A percentile compares a stretch with the other conserved stretches of the same genome.
phyloP scores from a whole-genome alignment of 2,888 invertebrate genomes.

The Leptura quadrifasciata region DNA sequence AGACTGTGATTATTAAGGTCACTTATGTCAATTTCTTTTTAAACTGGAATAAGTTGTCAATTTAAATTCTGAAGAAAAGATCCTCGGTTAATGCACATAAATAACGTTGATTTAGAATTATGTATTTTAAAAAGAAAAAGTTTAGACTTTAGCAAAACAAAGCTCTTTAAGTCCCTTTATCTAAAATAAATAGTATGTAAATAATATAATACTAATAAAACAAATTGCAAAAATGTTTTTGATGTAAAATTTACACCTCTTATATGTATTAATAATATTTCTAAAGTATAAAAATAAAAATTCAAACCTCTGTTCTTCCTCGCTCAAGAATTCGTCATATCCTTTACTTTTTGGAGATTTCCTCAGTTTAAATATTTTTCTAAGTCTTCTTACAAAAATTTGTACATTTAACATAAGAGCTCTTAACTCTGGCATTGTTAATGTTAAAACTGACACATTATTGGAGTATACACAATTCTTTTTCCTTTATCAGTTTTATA shows the following conservation, averaged over 20 bases:
- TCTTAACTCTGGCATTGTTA: slow-evolving; percentile 61
- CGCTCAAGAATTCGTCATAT: slow-evolving; percentile 80
- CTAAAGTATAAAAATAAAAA: slow-evolving; percentile 10
- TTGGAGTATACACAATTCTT: neutral
- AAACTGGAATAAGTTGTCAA: no score
- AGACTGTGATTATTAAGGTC: no score
- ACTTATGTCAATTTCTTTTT: no score
- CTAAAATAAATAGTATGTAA: neutral
- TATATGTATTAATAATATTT: neutral
- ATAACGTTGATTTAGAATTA: no score
- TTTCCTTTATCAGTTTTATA: slow-evolving; percentile 21
- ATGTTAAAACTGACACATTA: slow-evolving; percentile 48
- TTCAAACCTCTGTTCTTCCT: slow-evolving; percentile 82
- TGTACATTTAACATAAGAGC: slow-evolving; percentile 46
- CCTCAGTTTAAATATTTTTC: slow-evolving; percentile 69
- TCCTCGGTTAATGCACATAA: no score
- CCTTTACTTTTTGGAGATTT: slow-evolving; percentile 76
- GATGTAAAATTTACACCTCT: neutral
- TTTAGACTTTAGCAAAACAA: neutral
- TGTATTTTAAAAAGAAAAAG: neutral
- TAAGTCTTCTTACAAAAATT: slow-evolving; percentile 45
- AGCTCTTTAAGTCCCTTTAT: neutral
- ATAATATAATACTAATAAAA: neutral
- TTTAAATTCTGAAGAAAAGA: no score
- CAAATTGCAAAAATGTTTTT: neutral